These are phyloP conservation scores for Pseudomyrmex concolor DNA, from an alignment of 1,140 invertebrate species.

Conservation along the genomic window DNA sequence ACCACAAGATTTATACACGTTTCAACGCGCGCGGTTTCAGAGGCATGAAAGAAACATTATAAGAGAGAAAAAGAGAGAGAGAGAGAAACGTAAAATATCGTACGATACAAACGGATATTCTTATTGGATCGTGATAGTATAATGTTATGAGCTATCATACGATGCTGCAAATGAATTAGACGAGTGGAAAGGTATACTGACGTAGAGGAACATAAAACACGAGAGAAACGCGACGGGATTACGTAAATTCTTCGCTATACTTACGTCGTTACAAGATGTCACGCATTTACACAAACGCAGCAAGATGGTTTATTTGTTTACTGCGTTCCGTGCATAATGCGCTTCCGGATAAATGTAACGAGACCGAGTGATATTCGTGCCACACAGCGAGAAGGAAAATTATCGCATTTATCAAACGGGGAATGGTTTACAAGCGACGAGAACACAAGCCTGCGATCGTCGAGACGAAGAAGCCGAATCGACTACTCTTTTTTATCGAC, in stretches of 20 bases:
- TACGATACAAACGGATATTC: conserved; percentile 18
- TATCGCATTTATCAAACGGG: not conserved
- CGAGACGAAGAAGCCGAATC: conserved; percentile 16
- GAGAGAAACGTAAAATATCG: conserved; percentile 28
- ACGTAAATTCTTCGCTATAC: not conserved
- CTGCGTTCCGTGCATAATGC: conserved; percentile 2
- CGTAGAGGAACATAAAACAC: not conserved
- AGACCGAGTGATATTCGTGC: conserved; percentile 15
- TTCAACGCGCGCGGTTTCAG: conserved; percentile 9
- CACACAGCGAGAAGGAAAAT: conserved; percentile 22
- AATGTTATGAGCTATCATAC: conserved; percentile 9
- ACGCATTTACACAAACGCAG: not conserved
- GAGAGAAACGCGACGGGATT: not conserved
- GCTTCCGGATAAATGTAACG: conserved; percentile 17
- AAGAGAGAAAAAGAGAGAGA: too few relatives aligned
- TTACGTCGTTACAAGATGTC: conserved; percentile 1
- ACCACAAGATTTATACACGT: conserved; percentile 50
- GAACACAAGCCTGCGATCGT: not conserved
- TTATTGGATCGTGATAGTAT: not conserved
- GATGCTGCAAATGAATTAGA: conserved; percentile 21
- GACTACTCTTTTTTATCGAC: not conserved
- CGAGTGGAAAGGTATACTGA: not conserved
- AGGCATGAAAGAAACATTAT: conserved; percentile 1
- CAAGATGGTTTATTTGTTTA: conserved; percentile 13
- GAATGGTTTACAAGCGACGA: not conserved